These are phyloP conservation scores for Furcifer pardalis DNA, from an alignment of 2,797 vertebrate genomes.

Conservation along the genomic window DNA sequence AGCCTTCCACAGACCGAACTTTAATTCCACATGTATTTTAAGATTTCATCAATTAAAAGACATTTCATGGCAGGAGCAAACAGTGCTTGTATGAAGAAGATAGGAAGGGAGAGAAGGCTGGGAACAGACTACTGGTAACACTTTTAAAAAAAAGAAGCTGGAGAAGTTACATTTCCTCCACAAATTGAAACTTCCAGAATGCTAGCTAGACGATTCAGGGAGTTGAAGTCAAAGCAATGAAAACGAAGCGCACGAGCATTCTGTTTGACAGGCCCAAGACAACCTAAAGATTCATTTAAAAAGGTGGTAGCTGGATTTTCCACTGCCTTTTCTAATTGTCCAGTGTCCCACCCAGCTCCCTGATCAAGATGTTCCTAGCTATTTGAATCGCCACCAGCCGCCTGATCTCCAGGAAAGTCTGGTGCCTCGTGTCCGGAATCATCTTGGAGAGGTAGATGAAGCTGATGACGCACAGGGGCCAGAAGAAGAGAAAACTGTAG, in stretches of 20 bases:
- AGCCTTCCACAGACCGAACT: neutral
- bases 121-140: too few relatives aligned
- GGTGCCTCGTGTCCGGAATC: conserved; percentile 81
- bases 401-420: neutral
- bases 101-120: neutral
- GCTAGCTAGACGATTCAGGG: too few relatives aligned
- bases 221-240: too few relatives aligned
- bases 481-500: conserved; percentile 85
- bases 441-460: conserved; percentile 76
- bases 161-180: too few relatives aligned
- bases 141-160: too few relatives aligned
- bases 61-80: too few relatives aligned
- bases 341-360: too few relatives aligned
- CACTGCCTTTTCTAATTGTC: neutral
- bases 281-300: neutral
- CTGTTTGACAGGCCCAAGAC: neutral
- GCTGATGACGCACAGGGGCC: conserved; percentile 72
- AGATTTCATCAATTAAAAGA: neutral
- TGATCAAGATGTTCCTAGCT: neutral
- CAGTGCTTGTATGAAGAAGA: neutral
- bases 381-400: neutral
- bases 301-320: too few relatives aligned
- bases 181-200: too few relatives aligned
- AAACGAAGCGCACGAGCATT: neutral
- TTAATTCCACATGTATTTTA: neutral